Percentiles rank a stretch among this genome's conserved stretches.
Conservation (phyloP, 1,140 invertebrate species). For the Zaprionus africanus region DNA sequence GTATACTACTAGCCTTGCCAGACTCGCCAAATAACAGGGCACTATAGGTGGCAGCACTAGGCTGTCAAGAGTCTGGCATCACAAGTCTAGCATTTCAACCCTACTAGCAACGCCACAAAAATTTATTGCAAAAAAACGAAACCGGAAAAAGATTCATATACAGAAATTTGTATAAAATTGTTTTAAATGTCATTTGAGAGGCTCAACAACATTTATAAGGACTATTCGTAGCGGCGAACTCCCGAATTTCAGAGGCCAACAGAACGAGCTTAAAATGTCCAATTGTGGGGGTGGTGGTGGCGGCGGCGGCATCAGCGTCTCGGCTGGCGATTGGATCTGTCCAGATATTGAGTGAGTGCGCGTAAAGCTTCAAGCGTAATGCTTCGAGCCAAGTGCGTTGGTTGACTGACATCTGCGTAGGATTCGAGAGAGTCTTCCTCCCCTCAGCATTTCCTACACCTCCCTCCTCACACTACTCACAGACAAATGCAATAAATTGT, state of each 20-base stretch:
- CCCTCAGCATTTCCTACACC: slow-evolving; percentile 7
- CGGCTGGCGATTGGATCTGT: slow-evolving; percentile 86
- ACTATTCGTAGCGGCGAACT: slow-evolving; percentile 27
- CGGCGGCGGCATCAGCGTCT: slow-evolving; percentile 53
- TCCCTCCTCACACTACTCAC: slow-evolving; percentile 6
- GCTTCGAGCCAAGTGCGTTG: slow-evolving; percentile 29
- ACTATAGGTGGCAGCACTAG: slow-evolving; percentile 13
- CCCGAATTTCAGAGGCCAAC: slow-evolving; percentile 9
- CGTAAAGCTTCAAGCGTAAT: slow-evolving; percentile 60
- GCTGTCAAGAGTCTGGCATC: slow-evolving; percentile 15
- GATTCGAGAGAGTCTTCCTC: slow-evolving; percentile 27
- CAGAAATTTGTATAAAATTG: slow-evolving; percentile 65
- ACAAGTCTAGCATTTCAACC: slow-evolving; percentile 42
- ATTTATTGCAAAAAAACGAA: slow-evolving; percentile 47
- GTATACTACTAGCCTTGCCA: slow-evolving; percentile 9
- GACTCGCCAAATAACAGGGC: background rate
- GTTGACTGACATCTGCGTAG: slow-evolving; percentile 13
- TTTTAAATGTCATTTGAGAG: slow-evolving; percentile 51
- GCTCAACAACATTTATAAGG: slow-evolving; percentile 9
- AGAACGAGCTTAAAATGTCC: slow-evolving; percentile 55
- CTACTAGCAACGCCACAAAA: slow-evolving; percentile 46
- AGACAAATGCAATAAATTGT: slow-evolving; percentile 48
- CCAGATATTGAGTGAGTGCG: slow-evolving; percentile 84
- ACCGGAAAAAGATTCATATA: slow-evolving; percentile 60
- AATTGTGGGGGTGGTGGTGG: slow-evolving; percentile 48